Percentiles rank a stretch among this genome's conserved stretches.
These are phyloP conservation scores for Burhinus oedicnemus DNA, from an alignment of 2,113 vertebrate species.

Conservation along the genomic window DNA sequence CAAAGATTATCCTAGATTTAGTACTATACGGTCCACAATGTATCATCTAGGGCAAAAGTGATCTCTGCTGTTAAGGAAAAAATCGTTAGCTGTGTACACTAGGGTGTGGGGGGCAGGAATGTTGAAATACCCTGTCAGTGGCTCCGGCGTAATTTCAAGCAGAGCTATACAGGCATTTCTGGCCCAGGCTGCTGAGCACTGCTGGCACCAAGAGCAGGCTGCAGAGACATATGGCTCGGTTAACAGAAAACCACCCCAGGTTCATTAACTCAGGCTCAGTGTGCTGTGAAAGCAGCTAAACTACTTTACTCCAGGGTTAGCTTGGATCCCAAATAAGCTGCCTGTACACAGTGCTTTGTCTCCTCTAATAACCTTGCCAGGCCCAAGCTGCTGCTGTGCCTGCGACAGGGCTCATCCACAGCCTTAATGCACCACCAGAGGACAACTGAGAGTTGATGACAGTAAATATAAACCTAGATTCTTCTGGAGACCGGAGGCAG, in stretches of 20 bases:
- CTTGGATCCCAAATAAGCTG: slow-evolving; percentile 18
- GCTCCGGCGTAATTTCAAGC: neutral
- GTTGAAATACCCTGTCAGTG: neutral
- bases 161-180: neutral
- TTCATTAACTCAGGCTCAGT: slow-evolving; percentile 9
- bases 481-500: neutral
- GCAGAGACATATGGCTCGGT: neutral
- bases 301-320: slow-evolving; percentile 32
- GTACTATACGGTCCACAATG: rapidly evolving
- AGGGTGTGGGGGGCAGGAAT: neutral
- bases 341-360: neutral
- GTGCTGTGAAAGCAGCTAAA: slow-evolving; percentile 19
- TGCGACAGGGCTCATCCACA: neutral
- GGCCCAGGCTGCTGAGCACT: neutral
- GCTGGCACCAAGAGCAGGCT: neutral
- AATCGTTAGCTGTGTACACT: neutral
- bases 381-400: neutral
- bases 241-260: neutral
- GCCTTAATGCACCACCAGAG: neutral
- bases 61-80: neutral
- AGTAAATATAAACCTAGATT: neutral
- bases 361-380: slow-evolving; percentile 35
- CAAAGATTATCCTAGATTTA: neutral
- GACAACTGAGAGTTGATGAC: neutral
- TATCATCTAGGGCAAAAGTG: neutral